Evolutionary conservation across 2,113 vertebrate species (phyloP).

Genomic region (Mustela lutreola): DNA sequence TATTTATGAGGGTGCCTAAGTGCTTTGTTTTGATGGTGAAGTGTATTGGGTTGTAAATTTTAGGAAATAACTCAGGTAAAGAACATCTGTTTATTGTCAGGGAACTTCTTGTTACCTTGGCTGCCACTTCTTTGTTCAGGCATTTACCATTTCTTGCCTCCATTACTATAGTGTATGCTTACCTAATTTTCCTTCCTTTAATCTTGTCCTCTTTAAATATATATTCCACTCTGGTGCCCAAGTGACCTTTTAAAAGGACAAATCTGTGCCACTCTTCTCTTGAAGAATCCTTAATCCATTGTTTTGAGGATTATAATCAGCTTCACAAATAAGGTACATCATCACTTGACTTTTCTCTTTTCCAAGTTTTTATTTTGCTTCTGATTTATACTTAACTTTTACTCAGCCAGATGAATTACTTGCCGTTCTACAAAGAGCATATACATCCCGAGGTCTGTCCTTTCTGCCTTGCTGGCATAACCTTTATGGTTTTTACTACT

Average conservation of each 20-base stretch:
- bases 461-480: not conserved
- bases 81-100: slow-evolving; percentile 30
- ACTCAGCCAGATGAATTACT: not conserved
- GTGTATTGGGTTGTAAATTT: slow-evolving; percentile 62
- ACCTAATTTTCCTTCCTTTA: not conserved
- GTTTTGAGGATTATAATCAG: not conserved
- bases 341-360: not conserved
- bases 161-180: not conserved
- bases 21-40: slow-evolving; percentile 23
- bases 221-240: not conserved
- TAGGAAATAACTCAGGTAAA: slow-evolving; percentile 48
- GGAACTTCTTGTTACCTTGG: not conserved
- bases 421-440: not conserved
- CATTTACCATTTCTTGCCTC: not conserved
- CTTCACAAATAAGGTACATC: not conserved
- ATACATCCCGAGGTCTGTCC: not conserved
- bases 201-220: not conserved
- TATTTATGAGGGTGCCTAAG: not conserved
- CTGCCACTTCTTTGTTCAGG: not conserved
- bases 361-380: not conserved
- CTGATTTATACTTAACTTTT: not conserved
- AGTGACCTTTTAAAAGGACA: not conserved
- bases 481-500: not conserved
- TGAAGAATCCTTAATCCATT: not conserved
- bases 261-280: not conserved